Evolutionary conservation across 92 coral and sea anemone genomes (phyloP).

Genomic region (Actinernus sp.): DNA sequence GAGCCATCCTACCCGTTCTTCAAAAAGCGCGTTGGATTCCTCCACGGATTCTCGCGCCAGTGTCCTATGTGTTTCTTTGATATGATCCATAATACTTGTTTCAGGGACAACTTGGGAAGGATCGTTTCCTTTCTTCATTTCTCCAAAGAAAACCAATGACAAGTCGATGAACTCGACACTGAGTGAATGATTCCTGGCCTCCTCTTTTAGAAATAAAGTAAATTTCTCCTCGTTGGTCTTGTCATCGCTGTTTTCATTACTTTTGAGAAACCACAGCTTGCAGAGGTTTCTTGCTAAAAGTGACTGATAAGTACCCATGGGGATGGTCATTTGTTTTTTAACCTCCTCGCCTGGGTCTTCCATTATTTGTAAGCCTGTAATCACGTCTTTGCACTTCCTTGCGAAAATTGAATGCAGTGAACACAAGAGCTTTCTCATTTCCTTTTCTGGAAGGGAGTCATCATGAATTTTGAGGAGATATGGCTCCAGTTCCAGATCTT

Average conservation of each 20-base stretch:
- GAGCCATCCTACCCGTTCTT: no score
- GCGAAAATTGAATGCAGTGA: slow-evolving; percentile 38
- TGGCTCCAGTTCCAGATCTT: slow-evolving; percentile 18
- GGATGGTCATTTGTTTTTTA: slow-evolving; percentile 5
- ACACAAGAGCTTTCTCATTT: slow-evolving; percentile 2
- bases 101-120: slow-evolving; percentile 24
- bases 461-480: slow-evolving; percentile 52
- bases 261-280: slow-evolving; percentile 38
- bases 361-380: slow-evolving; percentile 11
- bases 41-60: slow-evolving; percentile 1
- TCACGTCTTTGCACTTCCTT: slow-evolving; percentile 49
- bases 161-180: slow-evolving; percentile 32
- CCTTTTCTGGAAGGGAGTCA: slow-evolving; percentile 12
- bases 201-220: slow-evolving; percentile 33
- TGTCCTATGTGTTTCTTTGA: slow-evolving; percentile 26
- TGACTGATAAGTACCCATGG: slow-evolving; percentile 59
- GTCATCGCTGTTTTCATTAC: background rate
- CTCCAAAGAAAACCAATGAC: slow-evolving; percentile 23
- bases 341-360: slow-evolving; percentile 1
- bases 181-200: slow-evolving; percentile 4
- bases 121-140: slow-evolving; percentile 16
- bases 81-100: slow-evolving; percentile 28
- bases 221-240: slow-evolving; percentile 42
- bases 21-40: no score
- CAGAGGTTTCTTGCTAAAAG: slow-evolving; percentile 65